Evolutionary conservation across 2,113 vertebrate species (phyloP).

Genomic region (Condylura cristata): DNA sequence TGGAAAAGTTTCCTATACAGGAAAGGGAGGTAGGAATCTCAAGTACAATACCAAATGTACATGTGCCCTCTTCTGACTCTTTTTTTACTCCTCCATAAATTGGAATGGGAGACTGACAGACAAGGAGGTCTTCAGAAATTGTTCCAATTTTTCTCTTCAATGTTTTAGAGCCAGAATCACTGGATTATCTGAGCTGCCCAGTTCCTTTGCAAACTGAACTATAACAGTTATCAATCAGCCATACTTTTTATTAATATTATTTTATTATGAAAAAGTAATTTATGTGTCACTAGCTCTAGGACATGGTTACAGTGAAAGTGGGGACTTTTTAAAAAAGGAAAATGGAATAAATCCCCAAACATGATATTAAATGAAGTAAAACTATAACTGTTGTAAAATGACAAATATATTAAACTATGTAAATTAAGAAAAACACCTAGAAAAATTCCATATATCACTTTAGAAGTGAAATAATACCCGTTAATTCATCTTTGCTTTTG

Average conservation of each 20-base stretch:
- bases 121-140: background rate
- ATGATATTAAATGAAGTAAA: background rate
- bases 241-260: constrained; percentile 40
- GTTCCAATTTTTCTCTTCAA: background rate
- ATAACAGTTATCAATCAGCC: background rate
- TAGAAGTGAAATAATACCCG: constrained; percentile 14
- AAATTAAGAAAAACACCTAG: constrained; percentile 42
- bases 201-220: constrained; percentile 10
- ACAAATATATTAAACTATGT: constrained; percentile 14
- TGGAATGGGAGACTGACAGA: background rate
- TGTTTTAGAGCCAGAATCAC: constrained; percentile 43
- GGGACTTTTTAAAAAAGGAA: background rate
- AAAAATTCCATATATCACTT: background rate
- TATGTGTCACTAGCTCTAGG: background rate
- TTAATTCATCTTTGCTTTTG: constrained; percentile 48
- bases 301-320: background rate
- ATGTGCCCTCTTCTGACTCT: background rate
- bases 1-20: constrained; percentile 11
- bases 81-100: constrained; percentile 39
- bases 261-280: constrained; percentile 52
- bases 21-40: background rate
- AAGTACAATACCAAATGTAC: constrained; percentile 19
- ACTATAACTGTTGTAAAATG: constrained; percentile 17
- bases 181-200: constrained; percentile 20
- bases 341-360: constrained; percentile 26